These are phyloP conservation scores for Drosophila macrospina DNA, from an alignment of 2,888 invertebrate species.

Conservation along the genomic window DNA sequence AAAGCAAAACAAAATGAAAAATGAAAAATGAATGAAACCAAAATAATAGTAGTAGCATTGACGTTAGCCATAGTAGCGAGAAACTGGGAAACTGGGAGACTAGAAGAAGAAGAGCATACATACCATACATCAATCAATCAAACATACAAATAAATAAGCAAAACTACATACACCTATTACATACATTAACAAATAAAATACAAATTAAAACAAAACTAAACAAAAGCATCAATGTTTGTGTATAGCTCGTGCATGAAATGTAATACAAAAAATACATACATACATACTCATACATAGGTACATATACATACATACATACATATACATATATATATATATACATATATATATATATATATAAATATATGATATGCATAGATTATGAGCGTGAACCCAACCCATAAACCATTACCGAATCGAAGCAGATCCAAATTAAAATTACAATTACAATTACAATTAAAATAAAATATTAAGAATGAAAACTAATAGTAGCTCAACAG, in stretches of 20 bases:
- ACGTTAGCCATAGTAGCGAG: conserved; percentile 74
- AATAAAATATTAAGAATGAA: conserved; percentile 24
- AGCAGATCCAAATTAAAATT: conserved; percentile 18
- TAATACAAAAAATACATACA: conserved; percentile 56
- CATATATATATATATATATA: conserved; percentile 45
- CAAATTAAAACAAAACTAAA: conserved; percentile 22
- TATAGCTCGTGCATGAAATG: conserved; percentile 71
- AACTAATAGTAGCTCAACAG: conserved; percentile 45
- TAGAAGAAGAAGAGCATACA: conserved; percentile 51
- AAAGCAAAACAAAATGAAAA: conserved; percentile 15
- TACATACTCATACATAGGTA: conserved; percentile 57
- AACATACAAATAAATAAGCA: conserved; percentile 58
- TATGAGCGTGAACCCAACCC: conserved; percentile 38
- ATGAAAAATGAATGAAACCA: conserved; percentile 41
- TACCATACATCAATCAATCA: conserved; percentile 70
- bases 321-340: conserved; percentile 13
- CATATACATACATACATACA: conserved; percentile 3
- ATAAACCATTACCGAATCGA: conserved; percentile 28
- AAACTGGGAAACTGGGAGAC: conserved; percentile 29
- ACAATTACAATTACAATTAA: not conserved
- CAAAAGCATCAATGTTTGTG: conserved; percentile 74
- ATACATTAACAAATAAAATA: conserved; percentile 39
- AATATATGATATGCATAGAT: no score
- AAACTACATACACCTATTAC: conserved; percentile 44
- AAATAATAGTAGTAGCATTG: conserved; percentile 77